Percentiles rank a stretch among this genome's conserved stretches.
Evolutionary conservation across 2,113 vertebrate species (phyloP).

Genomic region (Aix galericulata): DNA sequence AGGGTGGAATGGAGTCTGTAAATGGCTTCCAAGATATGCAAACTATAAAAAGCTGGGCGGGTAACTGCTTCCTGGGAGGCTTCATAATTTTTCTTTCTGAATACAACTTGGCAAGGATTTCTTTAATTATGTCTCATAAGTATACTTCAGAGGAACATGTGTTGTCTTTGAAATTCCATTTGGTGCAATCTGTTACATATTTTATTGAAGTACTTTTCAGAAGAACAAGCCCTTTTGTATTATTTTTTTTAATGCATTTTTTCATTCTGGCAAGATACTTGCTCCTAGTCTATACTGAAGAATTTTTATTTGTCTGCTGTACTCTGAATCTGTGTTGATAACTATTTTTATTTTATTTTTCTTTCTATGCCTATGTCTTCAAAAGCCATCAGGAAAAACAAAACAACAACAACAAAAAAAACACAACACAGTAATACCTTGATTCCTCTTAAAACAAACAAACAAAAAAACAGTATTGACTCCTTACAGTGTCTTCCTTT

Average conservation of each 20-base stretch:
- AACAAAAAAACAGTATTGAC: no score
- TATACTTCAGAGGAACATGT: slow-evolving; percentile 35
- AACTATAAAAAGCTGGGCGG: background rate
- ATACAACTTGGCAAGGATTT: background rate
- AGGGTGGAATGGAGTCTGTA: background rate
- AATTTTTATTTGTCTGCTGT: background rate
- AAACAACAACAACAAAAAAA: no score
- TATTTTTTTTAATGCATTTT: background rate
- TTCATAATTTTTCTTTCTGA: background rate
- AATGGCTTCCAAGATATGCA: background rate
- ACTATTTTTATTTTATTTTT: background rate
- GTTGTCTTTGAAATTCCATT: slow-evolving; percentile 31
- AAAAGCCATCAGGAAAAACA: background rate
- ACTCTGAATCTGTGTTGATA: background rate
- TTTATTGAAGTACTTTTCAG: slow-evolving; percentile 1
- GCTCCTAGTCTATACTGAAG: background rate
- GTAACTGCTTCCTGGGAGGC: slow-evolving; percentile 1
- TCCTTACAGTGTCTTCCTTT: no score
- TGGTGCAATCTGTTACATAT: slow-evolving; percentile 27
- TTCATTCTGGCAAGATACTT: background rate
- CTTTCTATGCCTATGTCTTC: background rate
- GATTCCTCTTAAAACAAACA: no score
- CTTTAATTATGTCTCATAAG: background rate
- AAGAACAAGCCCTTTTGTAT: background rate
- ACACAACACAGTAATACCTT: no score